Evolutionary conservation across 1,140 invertebrate genomes (phyloP).

Genomic region (Rhizoglyphus robini): DNA sequence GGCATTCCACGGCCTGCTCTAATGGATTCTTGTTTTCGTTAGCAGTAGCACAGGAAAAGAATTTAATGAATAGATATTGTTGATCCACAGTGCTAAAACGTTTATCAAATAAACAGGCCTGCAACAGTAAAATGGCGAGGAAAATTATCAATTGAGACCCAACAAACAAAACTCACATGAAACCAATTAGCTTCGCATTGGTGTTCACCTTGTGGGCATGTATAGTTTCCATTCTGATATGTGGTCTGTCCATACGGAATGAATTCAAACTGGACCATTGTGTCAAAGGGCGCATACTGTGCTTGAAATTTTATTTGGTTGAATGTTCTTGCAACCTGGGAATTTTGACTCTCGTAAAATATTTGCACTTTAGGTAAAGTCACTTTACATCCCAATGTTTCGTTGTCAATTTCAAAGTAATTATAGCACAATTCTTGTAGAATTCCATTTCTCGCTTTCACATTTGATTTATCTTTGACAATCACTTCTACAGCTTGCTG

Average conservation of each 20-base stretch:
- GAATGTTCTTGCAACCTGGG: not conserved
- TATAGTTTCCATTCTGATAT: not conserved
- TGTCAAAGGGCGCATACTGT: not conserved
- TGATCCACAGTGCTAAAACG: not conserved
- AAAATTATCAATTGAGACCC: not conserved
- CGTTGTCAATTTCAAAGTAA: not conserved
- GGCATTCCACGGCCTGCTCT: too few relatives aligned
- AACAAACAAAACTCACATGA: not conserved
- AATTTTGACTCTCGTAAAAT: not conserved
- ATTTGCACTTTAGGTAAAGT: not conserved
- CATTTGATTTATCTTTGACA: not conserved
- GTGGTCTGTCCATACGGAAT: not conserved
- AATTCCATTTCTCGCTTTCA: not conserved
- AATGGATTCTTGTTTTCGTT: too few relatives aligned
- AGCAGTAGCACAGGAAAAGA: not conserved
- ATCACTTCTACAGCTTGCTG: not conserved
- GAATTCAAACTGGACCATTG: not conserved
- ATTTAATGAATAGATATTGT: not conserved
- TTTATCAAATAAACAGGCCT: not conserved
- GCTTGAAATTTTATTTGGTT: not conserved
- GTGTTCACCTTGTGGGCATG: not conserved
- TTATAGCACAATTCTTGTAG: not conserved
- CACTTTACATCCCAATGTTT: conserved; percentile 2
- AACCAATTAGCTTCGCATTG: not conserved
- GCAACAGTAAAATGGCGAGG: not conserved